These are phyloP conservation scores for Hipposideros larvatus DNA, from an alignment of 2,797 vertebrate genomes.

Conservation along the genomic window DNA sequence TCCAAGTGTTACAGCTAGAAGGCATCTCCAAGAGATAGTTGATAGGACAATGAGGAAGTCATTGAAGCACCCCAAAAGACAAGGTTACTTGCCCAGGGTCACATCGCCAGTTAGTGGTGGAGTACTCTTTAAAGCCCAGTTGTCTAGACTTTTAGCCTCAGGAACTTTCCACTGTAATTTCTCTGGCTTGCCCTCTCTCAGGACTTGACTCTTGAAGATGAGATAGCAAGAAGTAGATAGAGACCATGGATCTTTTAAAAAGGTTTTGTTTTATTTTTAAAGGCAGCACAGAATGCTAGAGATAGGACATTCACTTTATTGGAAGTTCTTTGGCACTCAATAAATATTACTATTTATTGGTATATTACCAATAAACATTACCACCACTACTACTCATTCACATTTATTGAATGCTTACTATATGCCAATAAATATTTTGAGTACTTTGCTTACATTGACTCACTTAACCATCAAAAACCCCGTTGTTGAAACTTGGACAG, in stretches of 20 bases:
- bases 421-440: conserved; percentile 21
- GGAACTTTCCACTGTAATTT: neutral
- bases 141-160: neutral
- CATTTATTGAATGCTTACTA: conserved; percentile 1
- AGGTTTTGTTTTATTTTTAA: neutral
- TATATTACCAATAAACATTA: neutral
- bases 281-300: neutral
- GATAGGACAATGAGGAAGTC: neutral
- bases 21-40: neutral
- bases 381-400: neutral
- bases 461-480: neutral
- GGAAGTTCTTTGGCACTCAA: neutral
- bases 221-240: neutral
- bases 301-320: neutral
- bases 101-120: neutral
- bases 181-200: neutral
- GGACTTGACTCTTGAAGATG: neutral
- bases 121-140: neutral
- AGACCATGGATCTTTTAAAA: neutral
- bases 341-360: neutral
- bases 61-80: neutral
- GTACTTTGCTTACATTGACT: neutral
- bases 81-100: neutral
- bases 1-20: neutral
- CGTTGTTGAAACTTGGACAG: neutral